phyloP scores from a whole-genome alignment of 2,797 vertebrate genomes.

The Siniperca obscura region DNA sequence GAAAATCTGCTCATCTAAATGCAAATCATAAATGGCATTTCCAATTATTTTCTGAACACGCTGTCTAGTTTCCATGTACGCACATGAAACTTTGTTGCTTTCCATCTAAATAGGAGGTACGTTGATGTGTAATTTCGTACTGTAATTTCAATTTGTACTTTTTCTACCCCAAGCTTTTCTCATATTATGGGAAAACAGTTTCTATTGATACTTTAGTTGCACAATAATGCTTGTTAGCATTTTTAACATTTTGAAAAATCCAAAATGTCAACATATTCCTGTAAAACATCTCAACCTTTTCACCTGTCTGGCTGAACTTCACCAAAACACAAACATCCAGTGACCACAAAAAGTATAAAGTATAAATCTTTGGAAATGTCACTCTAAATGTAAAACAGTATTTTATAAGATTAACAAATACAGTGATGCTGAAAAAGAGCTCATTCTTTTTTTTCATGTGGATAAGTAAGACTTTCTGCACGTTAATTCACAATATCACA shows the following conservation, averaged over 20 bases:
- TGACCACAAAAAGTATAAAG: background rate
- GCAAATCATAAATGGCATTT: constrained; percentile 82
- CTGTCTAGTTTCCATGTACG: constrained; percentile 74
- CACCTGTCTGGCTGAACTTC: background rate
- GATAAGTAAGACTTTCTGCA: background rate
- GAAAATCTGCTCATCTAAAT: constrained; percentile 86
- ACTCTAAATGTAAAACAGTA: background rate
- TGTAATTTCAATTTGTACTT: constrained; percentile 38
- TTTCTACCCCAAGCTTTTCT: background rate
- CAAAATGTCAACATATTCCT: constrained; percentile 12
- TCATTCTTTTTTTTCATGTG: background rate
- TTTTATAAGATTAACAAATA: background rate
- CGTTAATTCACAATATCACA: background rate
- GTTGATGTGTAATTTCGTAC: constrained; percentile 36
- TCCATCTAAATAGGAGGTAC: constrained; percentile 27
- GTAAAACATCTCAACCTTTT: constrained; percentile 9
- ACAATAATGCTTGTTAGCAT: background rate
- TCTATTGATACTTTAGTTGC: constrained; percentile 16
- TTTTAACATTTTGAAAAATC: constrained; percentile 15
- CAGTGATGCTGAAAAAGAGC: background rate
- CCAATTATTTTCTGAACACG: constrained; percentile 73
- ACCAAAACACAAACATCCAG: background rate
- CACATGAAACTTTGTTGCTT: constrained; percentile 48
- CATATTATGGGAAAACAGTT: background rate
- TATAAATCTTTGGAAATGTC: background rate